Percentiles rank a stretch among this genome's conserved stretches.
These are phyloP conservation scores for Cyanoliseus patagonus DNA, from an alignment of 2,113 vertebrate species.

Conservation along the genomic window DNA sequence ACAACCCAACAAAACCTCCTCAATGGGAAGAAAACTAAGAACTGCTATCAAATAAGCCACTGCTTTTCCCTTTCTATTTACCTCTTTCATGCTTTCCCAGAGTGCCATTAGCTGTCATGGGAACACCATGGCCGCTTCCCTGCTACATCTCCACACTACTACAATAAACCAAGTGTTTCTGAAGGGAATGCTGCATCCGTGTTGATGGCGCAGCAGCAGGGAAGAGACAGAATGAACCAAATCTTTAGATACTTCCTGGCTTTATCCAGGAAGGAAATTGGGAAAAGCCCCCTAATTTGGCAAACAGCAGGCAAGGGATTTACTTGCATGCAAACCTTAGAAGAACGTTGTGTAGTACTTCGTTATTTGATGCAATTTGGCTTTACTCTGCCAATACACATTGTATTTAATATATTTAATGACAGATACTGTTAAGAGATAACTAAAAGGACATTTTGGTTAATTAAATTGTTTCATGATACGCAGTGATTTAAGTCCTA, in stretches of 20 bases:
- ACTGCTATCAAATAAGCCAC: neutral
- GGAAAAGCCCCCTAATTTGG: neutral
- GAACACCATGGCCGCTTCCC: neutral
- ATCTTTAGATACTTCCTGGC: neutral
- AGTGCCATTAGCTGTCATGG: neutral
- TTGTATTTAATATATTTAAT: neutral
- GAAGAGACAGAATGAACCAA: neutral
- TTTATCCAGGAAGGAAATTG: neutral
- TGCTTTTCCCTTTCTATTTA: neutral
- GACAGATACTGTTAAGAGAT: neutral
- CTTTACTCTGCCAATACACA: neutral
- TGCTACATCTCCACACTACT: neutral
- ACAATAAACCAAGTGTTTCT: neutral
- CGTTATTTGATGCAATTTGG: neutral
- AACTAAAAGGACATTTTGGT: neutral
- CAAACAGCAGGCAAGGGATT: neutral
- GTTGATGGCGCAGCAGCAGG: neutral
- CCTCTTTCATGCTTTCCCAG: neutral
- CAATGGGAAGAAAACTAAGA: neutral
- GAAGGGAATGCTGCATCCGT: neutral
- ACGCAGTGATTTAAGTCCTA: neutral
- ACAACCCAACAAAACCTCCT: neutral
- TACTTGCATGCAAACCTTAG: neutral
- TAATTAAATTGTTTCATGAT: neutral
- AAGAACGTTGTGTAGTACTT: neutral